phyloP scores from a whole-genome alignment of 2,797 vertebrate genomes.

The Acanthiza pusilla region DNA sequence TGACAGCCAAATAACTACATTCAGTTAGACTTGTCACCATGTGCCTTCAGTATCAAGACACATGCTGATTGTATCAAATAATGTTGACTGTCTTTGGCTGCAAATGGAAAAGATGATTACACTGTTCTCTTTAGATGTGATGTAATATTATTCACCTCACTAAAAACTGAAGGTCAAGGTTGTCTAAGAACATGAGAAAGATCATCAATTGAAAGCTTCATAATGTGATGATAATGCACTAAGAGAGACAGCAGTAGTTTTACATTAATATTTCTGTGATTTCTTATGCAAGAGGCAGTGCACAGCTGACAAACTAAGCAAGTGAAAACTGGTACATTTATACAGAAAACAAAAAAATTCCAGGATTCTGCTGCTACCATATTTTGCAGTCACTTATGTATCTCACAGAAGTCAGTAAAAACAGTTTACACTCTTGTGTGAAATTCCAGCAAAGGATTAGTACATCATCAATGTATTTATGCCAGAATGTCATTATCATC shows the following conservation, averaged over 20 bases:
- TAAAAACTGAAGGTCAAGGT: conserved; percentile 80
- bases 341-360: conserved; percentile 1
- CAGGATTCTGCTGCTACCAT: background rate
- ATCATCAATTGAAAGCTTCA: conserved; percentile 66
- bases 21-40: conserved; percentile 84
- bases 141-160: conserved; percentile 76
- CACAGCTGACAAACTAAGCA: background rate
- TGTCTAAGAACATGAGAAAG: conserved; percentile 72
- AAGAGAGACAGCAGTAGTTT: conserved; percentile 49
- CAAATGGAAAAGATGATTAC: conserved; percentile 81
- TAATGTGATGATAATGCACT: conserved; percentile 67
- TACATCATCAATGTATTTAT: background rate
- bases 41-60: conserved; percentile 83
- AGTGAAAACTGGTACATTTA: background rate
- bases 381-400: background rate
- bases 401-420: background rate
- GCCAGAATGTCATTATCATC: background rate
- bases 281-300: background rate
- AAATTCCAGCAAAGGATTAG: background rate
- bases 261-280: conserved; percentile 32
- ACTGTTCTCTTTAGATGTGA: conserved; percentile 75
- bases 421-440: background rate
- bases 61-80: conserved; percentile 85
- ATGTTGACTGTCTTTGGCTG: conserved; percentile 78
- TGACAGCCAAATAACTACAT: conserved; percentile 84